Evolutionary conservation across 2,797 vertebrate genomes (phyloP).

Genomic region (Melanotaenia nigrans): DNA sequence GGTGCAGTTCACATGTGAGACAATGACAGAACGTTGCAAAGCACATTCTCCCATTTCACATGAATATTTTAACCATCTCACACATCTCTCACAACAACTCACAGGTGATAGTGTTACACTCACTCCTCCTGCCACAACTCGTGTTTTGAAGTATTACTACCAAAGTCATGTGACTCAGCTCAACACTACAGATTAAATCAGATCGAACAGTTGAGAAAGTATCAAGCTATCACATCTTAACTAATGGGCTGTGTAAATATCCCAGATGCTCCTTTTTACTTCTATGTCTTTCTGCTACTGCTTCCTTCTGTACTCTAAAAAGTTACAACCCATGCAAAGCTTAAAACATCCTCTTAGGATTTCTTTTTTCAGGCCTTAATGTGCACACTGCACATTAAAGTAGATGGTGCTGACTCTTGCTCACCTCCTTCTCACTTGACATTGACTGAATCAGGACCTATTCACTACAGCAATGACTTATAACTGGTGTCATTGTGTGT

Average conservation of each 20-base stretch:
- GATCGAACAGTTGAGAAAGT: slow-evolving; percentile 11
- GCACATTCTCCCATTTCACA: slow-evolving; percentile 61
- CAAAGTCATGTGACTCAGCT: not conserved
- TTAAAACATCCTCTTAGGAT: not conserved
- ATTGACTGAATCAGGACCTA: slow-evolving; percentile 14
- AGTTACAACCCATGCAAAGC: not conserved
- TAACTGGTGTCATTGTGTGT: slow-evolving; percentile 43
- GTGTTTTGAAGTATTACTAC: not conserved
- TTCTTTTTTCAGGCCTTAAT: not conserved
- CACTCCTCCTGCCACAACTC: slow-evolving; percentile 6
- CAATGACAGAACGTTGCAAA: slow-evolving; percentile 15
- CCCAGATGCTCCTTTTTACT: not conserved
- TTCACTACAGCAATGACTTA: slow-evolving; percentile 43
- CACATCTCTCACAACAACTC: slow-evolving; percentile 43
- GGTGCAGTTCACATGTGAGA: slow-evolving; percentile 49
- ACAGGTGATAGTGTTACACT: slow-evolving; percentile 56
- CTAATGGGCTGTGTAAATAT: not conserved
- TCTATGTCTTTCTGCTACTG: not conserved
- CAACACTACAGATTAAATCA: not conserved
- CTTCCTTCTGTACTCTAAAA: not conserved
- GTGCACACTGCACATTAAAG: not conserved
- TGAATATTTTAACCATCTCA: slow-evolving; percentile 74
- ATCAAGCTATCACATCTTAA: slow-evolving; percentile 5
- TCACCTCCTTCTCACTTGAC: not conserved
- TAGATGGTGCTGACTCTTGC: not conserved